Conservation (phyloP, 2,113 vertebrate species). For the Crotalus helleri region DNA sequence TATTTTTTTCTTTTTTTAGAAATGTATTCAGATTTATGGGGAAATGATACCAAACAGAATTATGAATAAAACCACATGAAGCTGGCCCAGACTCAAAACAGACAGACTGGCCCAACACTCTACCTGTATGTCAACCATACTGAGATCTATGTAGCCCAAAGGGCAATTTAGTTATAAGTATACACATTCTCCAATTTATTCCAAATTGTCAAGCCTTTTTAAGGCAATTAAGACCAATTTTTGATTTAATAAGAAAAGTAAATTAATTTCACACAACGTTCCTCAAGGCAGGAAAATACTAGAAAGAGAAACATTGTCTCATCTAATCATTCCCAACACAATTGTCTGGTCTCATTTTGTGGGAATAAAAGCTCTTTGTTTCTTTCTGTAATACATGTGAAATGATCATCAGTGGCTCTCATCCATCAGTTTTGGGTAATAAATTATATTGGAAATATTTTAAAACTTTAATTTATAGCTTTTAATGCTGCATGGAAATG, state of each 20-base stretch:
- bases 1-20: not conserved
- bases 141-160: not conserved
- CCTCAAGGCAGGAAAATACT: fast-evolving
- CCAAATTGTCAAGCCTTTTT: not conserved
- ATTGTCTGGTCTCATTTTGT: constrained; percentile 9
- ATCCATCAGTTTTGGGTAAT: constrained; percentile 38
- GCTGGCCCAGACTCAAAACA: not conserved
- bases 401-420: constrained; percentile 32
- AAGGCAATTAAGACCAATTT: not conserved
- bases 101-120: not conserved
- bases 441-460: constrained; percentile 29
- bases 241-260: constrained; percentile 4
- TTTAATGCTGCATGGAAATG: constrained; percentile 40
- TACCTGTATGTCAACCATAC: not conserved
- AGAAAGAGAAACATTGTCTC: not conserved
- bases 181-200: not conserved
- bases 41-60: not conserved
- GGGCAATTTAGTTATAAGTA: not conserved
- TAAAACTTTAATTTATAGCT: constrained; percentile 45
- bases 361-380: constrained; percentile 19
- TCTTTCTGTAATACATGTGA: constrained; percentile 32
- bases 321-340: not conserved
- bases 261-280: not conserved
- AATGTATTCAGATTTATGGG: not conserved
- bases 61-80: not conserved